Base-by-base conservation (phyloP, 2,888 invertebrate species). In the Dendrolimus houi region DNA sequence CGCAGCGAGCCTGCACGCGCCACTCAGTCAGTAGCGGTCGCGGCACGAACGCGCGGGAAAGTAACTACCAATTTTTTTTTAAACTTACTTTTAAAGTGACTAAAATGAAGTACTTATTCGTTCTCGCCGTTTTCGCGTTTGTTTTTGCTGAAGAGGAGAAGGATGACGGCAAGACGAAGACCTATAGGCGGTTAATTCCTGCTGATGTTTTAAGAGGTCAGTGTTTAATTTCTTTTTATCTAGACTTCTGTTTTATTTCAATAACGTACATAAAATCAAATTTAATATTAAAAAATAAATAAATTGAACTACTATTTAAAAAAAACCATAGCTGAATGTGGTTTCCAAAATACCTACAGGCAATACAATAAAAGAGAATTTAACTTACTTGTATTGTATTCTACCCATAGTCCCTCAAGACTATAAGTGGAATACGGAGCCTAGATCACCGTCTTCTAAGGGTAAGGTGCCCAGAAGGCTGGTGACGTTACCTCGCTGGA, bases 171-270 rank as follows among this genome's bases (percentile, higher is more conserved):
- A 91, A 92, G 61, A 92, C 94, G 56, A 96, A 94, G 82, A 94
- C 95, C 55, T 97, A 93, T 92, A 95, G 94, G 75, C 92, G 97
- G 66, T 91, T 97, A 67, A 97, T 97, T 71, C 97, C 97, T 53
- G 97, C 97, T 71, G 97, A 97, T 85, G 96, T 96, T 52, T 92
- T 97, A 63, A 94, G 97, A 93, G 97, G 97, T 97, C 89, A 92
- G 92, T 91, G 69, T 9, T 56, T 64, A 57, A 52, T 14, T 52
- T 59, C 58, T 56, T 47, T 59, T 42, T 10, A 59, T 57, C 64
- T 53, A 40, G 47, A 56, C 52, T 52, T 29, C 1, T 9, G 14
- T 13, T 53, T 53, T 52, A 13, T 52, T 52, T 8, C 13, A 1
- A 52, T 52, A 52, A 8, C 1, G 8, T 13, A 52, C 6, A 29